Evolutionary conservation across 2,888 invertebrate species (phyloP), one percentile per base, ranked within the genome.

Genomic region (Muschampia plurimacula): DNA sequence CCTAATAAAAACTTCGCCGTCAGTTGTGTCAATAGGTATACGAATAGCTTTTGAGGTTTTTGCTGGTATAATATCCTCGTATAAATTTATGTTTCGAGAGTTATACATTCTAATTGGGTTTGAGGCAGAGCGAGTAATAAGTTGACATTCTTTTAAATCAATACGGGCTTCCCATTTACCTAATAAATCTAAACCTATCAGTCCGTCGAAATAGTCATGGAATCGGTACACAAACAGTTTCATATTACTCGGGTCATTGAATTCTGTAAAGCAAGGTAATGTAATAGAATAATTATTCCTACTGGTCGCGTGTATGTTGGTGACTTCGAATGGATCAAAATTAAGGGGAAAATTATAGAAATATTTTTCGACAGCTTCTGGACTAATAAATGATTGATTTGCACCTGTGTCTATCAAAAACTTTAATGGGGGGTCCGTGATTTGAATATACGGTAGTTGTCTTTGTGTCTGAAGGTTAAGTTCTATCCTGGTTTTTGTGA

Each of bases 301-400:
- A 41, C 60, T 79, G 0, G 76, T 76, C 0, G 77, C 80, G 32
- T 82, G 81, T 1, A 81, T 65, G 63, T 80, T 81, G 0, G 75
- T 77, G 1, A 81, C 77, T 71, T 81, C 78, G 36, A 81, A 81
- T 0, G 78, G 80, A 8, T 81, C 79, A 46, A 74, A 79, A n/a
- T 79, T 75, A 1, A 68, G 66, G 0, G 75, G 71, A 41, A 70
- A 22, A 10, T 77, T 1, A 2, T 22, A 13, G 64, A 65, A 79
- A 73, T 55, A 79, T 12, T 15, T 72, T 57, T 72, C 63, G 13
- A 72, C 69, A 13, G 67, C 60, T 44, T 68, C 69, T 13, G 72
- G 74, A 57, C 73, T 72, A 10, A 72, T 71, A 46, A 74, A 69
- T 12, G 62, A 67, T 70, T 52, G 41, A 36, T 60, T 60, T n/a